Conservation (phyloP, 1,140 invertebrate genomes). For the Drosophila tani region DNA sequence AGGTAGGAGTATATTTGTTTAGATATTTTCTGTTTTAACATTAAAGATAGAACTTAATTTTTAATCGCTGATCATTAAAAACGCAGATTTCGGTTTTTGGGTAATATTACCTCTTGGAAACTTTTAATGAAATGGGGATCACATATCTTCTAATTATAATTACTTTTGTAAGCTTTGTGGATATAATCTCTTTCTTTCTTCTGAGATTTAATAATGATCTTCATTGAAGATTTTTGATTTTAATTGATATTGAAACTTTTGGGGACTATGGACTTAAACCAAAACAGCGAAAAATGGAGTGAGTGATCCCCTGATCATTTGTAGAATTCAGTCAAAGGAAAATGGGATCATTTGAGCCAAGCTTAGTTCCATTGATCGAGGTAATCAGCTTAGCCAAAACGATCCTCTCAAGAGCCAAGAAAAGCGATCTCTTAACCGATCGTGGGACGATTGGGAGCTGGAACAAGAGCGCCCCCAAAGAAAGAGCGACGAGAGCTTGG, state of each 20-base stretch:
- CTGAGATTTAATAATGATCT: neutral
- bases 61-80: too few species aligned
- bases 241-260: slow-evolving; percentile 2
- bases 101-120: neutral
- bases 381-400: slow-evolving; percentile 45
- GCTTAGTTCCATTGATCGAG: slow-evolving; percentile 3
- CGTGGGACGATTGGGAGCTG: slow-evolving; percentile 56
- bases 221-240: neutral
- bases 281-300: slow-evolving; percentile 9
- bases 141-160: neutral
- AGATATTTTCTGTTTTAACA: too few species aligned
- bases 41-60: too few species aligned
- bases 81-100: too few species aligned
- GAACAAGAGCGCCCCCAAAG: slow-evolving; percentile 55
- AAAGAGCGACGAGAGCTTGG: slow-evolving; percentile 15
- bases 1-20: too few species aligned
- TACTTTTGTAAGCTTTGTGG: neutral
- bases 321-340: slow-evolving; percentile 16
- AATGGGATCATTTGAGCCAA: slow-evolving; percentile 15
- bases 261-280: too few species aligned
- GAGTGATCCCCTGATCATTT: neutral
- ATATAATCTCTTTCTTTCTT: neutral
- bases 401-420: slow-evolving; percentile 14
- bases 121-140: neutral
- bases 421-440: slow-evolving; percentile 18